These are phyloP conservation scores for Hylaeus volcanicus DNA, from an alignment of 1,140 invertebrate species.

Conservation along the genomic window DNA sequence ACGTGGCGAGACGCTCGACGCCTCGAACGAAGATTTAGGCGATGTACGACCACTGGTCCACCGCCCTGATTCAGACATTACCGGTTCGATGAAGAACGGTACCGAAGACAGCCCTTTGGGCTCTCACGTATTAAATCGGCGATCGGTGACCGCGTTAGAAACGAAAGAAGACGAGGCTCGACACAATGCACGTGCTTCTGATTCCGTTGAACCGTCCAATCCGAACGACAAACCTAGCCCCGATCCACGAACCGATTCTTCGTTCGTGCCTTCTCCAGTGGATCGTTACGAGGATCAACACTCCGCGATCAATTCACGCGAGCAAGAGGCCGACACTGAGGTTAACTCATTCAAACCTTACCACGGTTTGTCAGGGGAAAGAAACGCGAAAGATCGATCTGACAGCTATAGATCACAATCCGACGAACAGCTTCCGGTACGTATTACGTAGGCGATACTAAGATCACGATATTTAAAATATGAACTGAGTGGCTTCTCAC, in stretches of 20 bases:
- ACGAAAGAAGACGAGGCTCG: too few relatives aligned
- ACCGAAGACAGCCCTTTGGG: neutral
- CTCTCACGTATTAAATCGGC: slow-evolving; percentile 10
- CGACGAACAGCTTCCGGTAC: neutral
- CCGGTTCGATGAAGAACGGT: neutral
- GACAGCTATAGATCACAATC: neutral
- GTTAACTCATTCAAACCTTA: too few relatives aligned
- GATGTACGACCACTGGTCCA: neutral
- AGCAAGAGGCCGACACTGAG: neutral
- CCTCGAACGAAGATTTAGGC: neutral
- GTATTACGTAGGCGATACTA: neutral
- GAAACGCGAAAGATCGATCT: neutral
- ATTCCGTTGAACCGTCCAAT: slow-evolving; percentile 13
- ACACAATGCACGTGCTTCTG: neutral
- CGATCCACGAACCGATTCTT: neutral
- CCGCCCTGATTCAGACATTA: too few relatives aligned
- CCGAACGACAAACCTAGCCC: slow-evolving; percentile 18
- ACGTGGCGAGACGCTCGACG: neutral
- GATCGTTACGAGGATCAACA: slow-evolving; percentile 2
- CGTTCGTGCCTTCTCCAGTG: neutral
- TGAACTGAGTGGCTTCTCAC: too few relatives aligned
- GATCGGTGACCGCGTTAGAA: neutral
- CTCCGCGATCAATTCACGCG: neutral
- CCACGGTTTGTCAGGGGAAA: too few relatives aligned
- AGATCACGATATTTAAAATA: too few relatives aligned